Base-by-base conservation (phyloP, 2,888 invertebrate species). In the Papilio elwesi region DNA sequence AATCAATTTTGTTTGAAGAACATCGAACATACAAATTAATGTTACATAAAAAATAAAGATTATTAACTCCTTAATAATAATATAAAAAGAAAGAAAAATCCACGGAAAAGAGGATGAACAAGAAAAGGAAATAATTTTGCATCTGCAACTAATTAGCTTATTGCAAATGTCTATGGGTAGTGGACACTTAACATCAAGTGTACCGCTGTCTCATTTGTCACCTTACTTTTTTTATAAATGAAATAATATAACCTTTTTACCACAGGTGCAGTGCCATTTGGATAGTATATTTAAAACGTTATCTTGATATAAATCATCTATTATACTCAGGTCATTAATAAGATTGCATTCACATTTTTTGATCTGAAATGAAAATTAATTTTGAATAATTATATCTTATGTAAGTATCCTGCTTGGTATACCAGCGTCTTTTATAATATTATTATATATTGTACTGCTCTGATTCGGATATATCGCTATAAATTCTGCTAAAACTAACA, bases 331-430 rank as follows among this genome's bases (percentile, higher is more conserved):
- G 80, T 92, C 90, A 11, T 88, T 91, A 11, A 90, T 76, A 76
- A 87, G 89, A 80, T 91, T 91, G 74, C 93, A 93, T 84, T 91
- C 92, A 77, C 93, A 93, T 83, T 91, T 93, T 78, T 85, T 89
- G 64, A 92, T 87, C 93, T 93, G 80, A 67, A 87, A 85, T 71
- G 43, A 68, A 48, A 15, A 36, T 16, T 53, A 11, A 43, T 51
- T 65, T 48, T 15, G 6, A 16, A 11, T 57, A 26, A 13, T 26
- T 26, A 26, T 26, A 26, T 26, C 26, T 26, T 26, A 26, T 4
- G 26, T 26, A 2, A 26, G 26, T 26, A 26, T 26, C 26, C 26
- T 26, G 26, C 26, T 26, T 26, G 26, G 26, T 26, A 26, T 26
- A 26, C 4, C 26, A 26, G 2, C 26, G 26, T 26, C 26, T 2